Base-by-base conservation (phyloP, 2,113 vertebrate species). In the Nymphicus hollandicus region DNA sequence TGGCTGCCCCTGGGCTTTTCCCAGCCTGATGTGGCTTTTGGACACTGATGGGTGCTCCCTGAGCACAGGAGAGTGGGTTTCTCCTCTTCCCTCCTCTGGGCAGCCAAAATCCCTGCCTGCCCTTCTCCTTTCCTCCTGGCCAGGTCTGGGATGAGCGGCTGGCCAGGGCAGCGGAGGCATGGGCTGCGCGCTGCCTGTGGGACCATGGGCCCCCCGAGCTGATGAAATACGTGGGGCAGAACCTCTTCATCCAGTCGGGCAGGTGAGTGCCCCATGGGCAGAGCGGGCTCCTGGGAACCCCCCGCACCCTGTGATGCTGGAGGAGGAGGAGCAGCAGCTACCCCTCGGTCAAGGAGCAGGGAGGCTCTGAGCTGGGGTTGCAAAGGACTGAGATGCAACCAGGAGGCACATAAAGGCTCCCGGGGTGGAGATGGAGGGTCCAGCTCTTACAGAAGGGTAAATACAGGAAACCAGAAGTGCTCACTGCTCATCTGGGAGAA, bases 71-170 rank as follows among this genome's bases (percentile, higher is more conserved):
- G 19, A 63, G 27, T 0, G 7, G 25, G 19, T 79, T 93, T 91
- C 58, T 76, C 44, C 37, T 81, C 15, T 66, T 61, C 6, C n/a
- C 24, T 61, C 8, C 41, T 55, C 55, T 49, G 64, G 39, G 28
- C 63, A 83, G 12, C 33, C 11, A 2, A n/a, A 41, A 19, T n/a
- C 66, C 23, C 43, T 86, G 37, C 18, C 50, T 52, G 60, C 13
- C 37, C n/a, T 43, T 71, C 58, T 55, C 70, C 79, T 64, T 77
- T 83, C 86, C 91, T 52, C 61, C 69, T 19, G 61, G 24, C 33
- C 81, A 99, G 99, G 96, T 99, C 64, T 99, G 99, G 99, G 98
- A 99, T 1, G 98, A 99, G 53, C 95, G 31, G 50, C 95, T 99
- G 41, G 98, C 98, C n/a, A 98, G 97, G 87, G 98, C 98, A 7